These are phyloP conservation scores for Enteromius radiatus DNA, from an alignment of 2,797 vertebrate species.

Conservation along the genomic window DNA sequence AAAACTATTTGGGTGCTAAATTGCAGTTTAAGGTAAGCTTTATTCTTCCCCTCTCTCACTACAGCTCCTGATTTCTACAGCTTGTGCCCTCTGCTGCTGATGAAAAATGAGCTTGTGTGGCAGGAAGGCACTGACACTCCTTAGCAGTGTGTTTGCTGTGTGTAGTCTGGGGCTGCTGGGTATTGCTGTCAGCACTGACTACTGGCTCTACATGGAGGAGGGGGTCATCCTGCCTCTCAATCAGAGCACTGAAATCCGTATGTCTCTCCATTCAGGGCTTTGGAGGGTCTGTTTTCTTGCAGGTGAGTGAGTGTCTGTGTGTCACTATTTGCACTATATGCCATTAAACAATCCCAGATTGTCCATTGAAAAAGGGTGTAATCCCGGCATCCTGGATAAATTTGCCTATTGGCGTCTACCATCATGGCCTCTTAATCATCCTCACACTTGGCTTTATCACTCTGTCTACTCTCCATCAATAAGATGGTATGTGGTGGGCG, in stretches of 20 bases:
- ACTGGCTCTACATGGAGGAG: constrained; percentile 97
- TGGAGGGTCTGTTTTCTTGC: constrained; percentile 96
- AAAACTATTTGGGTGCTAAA: neutral
- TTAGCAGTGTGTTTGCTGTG: constrained; percentile 94
- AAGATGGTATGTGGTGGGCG: no score
- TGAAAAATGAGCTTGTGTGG: constrained; percentile 90
- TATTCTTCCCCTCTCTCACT: neutral
- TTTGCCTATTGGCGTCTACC: no score
- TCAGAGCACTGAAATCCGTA: constrained; percentile 89
- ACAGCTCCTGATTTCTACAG: constrained; percentile 66
- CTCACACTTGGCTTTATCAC: no score
- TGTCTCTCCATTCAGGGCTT: constrained; percentile 93
- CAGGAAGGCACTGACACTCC: constrained; percentile 92
- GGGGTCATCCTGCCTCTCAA: constrained; percentile 91
- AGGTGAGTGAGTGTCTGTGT: constrained; percentile 75
- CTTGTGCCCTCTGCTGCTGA: constrained; percentile 66
- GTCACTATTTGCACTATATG: neutral
- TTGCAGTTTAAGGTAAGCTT: neutral
- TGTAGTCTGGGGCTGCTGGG: constrained; percentile 92
- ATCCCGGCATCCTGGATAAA: no score
- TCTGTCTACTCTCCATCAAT: no score
- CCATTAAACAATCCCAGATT: no score
- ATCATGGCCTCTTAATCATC: no score
- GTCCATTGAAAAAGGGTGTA: no score
- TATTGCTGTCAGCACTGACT: constrained; percentile 94